These are phyloP conservation scores for Parnassius glacialis DNA, from an alignment of 2,888 invertebrate species.

Conservation along the genomic window DNA sequence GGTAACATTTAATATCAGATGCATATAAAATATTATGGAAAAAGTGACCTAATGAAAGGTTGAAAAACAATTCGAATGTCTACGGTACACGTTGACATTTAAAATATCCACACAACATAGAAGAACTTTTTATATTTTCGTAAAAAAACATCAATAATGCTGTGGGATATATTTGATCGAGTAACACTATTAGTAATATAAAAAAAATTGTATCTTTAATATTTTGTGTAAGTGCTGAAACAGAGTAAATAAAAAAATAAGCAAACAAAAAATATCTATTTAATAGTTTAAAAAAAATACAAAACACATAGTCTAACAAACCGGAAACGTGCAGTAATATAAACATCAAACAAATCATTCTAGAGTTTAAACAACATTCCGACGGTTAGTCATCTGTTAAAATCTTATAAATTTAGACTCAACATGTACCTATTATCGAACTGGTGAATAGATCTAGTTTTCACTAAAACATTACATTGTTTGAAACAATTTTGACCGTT, in stretches of 20 bases:
- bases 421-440: neutral
- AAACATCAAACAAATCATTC: slow-evolving; percentile 19
- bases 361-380: slow-evolving; percentile 10
- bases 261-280: slow-evolving; percentile 12
- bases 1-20: too few relatives aligned
- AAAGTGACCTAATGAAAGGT: too few relatives aligned
- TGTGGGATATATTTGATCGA: slow-evolving; percentile 8
- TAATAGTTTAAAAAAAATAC: slow-evolving; percentile 15
- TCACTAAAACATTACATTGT: neutral
- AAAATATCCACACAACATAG: slow-evolving; percentile 19
- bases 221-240: slow-evolving; percentile 22
- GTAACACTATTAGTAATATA: slow-evolving; percentile 4
- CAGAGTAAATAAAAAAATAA: slow-evolving; percentile 15
- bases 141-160: slow-evolving; percentile 5
- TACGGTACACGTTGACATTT: slow-evolving; percentile 4
- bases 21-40: too few relatives aligned
- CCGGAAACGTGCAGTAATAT: slow-evolving; percentile 16
- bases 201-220: slow-evolving; percentile 4
- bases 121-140: slow-evolving; percentile 1
- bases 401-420: slow-evolving; percentile 13
- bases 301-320: slow-evolving; percentile 10
- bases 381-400: slow-evolving; percentile 15
- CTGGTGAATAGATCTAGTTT: neutral
- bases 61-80: slow-evolving; percentile 4
- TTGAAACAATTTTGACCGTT: too few relatives aligned